Percentiles rank a stretch among this genome's conserved stretches.
These are phyloP conservation scores for Alaudala cheleensis DNA, from an alignment of 2,113 vertebrate genomes.

Conservation along the genomic window DNA sequence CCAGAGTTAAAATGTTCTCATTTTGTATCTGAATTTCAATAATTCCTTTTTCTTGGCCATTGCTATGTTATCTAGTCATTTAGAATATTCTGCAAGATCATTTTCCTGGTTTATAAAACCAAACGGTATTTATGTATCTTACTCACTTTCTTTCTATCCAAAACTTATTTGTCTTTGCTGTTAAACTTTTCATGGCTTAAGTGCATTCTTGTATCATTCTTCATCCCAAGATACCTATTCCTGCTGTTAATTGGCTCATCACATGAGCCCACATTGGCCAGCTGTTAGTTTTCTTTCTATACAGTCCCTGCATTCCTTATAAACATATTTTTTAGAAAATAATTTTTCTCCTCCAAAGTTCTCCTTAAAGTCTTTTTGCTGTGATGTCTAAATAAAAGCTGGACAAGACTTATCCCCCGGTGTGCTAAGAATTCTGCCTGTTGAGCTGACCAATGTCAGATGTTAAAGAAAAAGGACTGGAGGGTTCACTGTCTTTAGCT, in stretches of 20 bases:
- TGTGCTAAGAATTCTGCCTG: conserved; percentile 28
- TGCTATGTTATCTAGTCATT: conserved; percentile 34
- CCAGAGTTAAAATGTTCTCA: neutral
- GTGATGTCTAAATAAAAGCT: neutral
- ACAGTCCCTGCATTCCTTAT: neutral
- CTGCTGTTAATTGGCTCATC: conserved; percentile 49
- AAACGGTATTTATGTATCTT: conserved; percentile 21
- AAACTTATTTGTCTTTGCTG: conserved; percentile 17
- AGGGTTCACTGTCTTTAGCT: neutral
- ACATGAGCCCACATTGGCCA: neutral
- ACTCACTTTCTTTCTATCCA: neutral
- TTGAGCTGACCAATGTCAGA: neutral
- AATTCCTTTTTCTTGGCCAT: conserved; percentile 52
- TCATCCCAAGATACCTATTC: neutral
- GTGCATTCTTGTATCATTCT: neutral
- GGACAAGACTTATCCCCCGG: neutral
- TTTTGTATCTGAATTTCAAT: conserved; percentile 20
- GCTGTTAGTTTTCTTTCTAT: conserved; percentile 22
- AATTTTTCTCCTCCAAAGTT: neutral
- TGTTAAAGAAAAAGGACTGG: neutral
- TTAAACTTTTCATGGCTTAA: conserved; percentile 17
- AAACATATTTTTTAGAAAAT: neutral
- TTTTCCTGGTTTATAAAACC: conserved; percentile 30
- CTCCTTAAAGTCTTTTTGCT: neutral
- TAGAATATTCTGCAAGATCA: conserved; percentile 11